A percentile compares a stretch with the other conserved stretches of the same genome.
These are phyloP conservation scores for Theocolax elegans DNA, from an alignment of 1,140 invertebrate species.

Conservation along the genomic window DNA sequence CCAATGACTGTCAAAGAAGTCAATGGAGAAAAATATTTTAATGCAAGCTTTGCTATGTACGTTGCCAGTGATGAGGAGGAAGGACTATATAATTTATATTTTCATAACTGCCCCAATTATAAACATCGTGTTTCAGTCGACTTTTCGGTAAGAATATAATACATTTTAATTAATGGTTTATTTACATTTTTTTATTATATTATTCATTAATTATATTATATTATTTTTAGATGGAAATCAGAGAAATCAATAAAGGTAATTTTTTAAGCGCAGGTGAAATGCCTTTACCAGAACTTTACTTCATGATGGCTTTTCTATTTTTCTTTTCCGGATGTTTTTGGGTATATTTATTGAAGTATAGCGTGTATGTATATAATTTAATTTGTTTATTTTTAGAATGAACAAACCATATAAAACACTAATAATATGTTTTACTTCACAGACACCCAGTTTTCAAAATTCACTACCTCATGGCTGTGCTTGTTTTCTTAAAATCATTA, in stretches of 20 bases:
- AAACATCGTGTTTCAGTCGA: conserved; percentile 69
- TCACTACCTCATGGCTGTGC: conserved; percentile 95
- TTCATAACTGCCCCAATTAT: conserved; percentile 92
- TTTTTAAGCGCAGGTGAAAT: conserved; percentile 98
- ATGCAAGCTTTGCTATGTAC: conserved; percentile 78
- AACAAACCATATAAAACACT: not conserved
- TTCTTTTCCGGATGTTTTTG: conserved; percentile 90
- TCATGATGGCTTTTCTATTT: conserved; percentile 91
- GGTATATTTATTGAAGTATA: conserved; percentile 89
- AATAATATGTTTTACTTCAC: conserved; percentile 51
- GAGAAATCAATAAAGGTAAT: conserved; percentile 86
- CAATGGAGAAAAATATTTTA: conserved; percentile 57
- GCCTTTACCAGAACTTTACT: conserved; percentile 92
- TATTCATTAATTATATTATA: not conserved
- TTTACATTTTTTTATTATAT: not conserved
- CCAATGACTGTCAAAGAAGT: conserved; percentile 53
- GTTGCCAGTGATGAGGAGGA: conserved; percentile 83
- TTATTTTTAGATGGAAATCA: conserved; percentile 80
- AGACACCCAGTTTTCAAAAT: conserved; percentile 93
- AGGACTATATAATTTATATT: conserved; percentile 95
- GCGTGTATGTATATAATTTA: conserved; percentile 72
- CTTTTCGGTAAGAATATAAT: conserved; percentile 71
- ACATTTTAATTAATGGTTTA: not conserved
- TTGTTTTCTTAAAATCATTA: conserved; percentile 93
- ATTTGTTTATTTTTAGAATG: not conserved